A percentile compares a stretch with the other conserved stretches of the same genome.
These are phyloP conservation scores for Globodera ellingtonae DNA, from an alignment of 1,140 invertebrate genomes.

Conservation along the genomic window DNA sequence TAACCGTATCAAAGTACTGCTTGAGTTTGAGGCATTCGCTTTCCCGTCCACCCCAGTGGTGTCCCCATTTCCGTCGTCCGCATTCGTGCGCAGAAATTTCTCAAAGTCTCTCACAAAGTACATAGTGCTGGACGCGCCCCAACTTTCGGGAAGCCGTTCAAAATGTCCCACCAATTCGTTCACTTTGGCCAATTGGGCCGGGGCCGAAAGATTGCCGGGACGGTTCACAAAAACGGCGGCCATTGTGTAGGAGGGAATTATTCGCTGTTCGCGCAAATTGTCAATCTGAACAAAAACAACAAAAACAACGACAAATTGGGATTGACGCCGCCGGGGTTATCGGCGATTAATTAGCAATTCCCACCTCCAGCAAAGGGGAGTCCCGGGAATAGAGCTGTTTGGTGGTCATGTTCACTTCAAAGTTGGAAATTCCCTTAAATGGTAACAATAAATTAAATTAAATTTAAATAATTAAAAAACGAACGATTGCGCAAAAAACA, in stretches of 20 bases:
- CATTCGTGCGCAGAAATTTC: slow-evolving; percentile 51
- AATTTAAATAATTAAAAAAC: slow-evolving; percentile 11
- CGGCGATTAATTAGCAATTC: background rate
- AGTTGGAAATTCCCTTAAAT: slow-evolving; percentile 52
- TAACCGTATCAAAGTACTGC: no score
- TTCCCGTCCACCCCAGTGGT: no score
- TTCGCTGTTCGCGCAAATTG: slow-evolving; percentile 51
- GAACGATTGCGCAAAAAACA: slow-evolving; percentile 42
- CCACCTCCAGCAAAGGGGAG: slow-evolving; percentile 55
- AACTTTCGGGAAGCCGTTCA: slow-evolving; percentile 47
- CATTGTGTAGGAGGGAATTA: slow-evolving; percentile 59
- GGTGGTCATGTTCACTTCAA: slow-evolving; percentile 61
- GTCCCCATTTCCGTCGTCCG: slow-evolving; percentile 42
- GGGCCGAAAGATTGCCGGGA: slow-evolving; percentile 60
- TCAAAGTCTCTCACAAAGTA: slow-evolving; percentile 60
- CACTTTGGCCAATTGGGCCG: slow-evolving; percentile 21
- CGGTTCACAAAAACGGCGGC: slow-evolving; percentile 60
- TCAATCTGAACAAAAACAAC: slow-evolving; percentile 33
- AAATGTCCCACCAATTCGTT: slow-evolving; percentile 57
- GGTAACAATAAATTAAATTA: slow-evolving; percentile 6
- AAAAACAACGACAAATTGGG: no score
- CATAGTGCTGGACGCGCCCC: slow-evolving; percentile 63
- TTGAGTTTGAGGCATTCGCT: background rate
- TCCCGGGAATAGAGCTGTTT: slow-evolving; percentile 59
- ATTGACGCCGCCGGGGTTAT: no score